Conservation (phyloP, 2,888 invertebrate genomes). For the Ecliptopera silaceata region DNA sequence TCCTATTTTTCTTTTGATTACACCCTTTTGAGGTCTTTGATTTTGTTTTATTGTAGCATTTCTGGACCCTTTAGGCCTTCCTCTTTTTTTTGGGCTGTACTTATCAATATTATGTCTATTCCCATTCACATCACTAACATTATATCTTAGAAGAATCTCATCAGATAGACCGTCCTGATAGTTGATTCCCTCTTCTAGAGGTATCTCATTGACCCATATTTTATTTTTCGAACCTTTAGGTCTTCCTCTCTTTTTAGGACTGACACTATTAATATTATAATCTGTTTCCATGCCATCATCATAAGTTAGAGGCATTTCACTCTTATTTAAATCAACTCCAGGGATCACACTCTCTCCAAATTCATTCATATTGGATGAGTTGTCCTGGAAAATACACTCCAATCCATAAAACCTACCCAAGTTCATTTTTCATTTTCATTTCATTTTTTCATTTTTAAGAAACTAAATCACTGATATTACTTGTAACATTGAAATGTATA, state of each 20-base stretch:
- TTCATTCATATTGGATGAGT: background rate
- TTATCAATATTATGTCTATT: background rate
- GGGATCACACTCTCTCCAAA: background rate
- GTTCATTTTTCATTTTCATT: too few species aligned
- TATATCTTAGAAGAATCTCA: background rate
- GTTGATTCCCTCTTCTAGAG: background rate
- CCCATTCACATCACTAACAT: background rate
- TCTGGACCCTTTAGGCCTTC: background rate
- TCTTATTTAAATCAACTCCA: slow-evolving; percentile 1
- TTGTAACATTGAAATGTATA: too few species aligned
- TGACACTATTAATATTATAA: background rate
- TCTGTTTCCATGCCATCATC: background rate
- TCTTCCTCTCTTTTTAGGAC: background rate
- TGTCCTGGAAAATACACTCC: slow-evolving; percentile 12
- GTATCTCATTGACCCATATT: too few species aligned
- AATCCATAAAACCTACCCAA: slow-evolving; percentile 9
- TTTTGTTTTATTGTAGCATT: background rate
- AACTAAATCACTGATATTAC: too few species aligned
- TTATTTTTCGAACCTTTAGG: background rate
- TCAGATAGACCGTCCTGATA: too few species aligned
- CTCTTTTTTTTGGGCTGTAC: background rate
- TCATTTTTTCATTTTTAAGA: too few species aligned
- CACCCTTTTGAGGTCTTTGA: background rate
- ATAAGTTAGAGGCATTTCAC: background rate
- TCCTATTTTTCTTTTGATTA: background rate